A percentile compares a stretch with the other conserved stretches of the same genome.
phyloP scores from a whole-genome alignment of 2,113 vertebrate species.

The Platichthys flesus region DNA sequence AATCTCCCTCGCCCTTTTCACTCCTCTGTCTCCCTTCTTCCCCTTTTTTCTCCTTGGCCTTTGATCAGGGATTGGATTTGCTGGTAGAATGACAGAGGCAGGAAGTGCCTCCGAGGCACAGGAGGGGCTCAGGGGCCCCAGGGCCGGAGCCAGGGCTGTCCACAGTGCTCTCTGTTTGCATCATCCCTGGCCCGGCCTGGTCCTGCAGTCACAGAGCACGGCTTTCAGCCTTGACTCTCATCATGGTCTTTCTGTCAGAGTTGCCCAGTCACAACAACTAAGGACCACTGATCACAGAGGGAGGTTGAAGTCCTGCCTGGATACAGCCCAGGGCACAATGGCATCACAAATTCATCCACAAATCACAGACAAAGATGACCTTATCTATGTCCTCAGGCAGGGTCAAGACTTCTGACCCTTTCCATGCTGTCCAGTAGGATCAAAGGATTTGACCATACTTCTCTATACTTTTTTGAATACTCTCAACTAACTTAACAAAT shows the following conservation, averaged over 20 bases:
- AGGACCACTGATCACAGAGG: conserved; percentile 40
- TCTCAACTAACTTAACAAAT: conserved; percentile 10
- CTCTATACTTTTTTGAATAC: conserved; percentile 1
- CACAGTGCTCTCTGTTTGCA: conserved; percentile 74
- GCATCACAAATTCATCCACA: conserved; percentile 56
- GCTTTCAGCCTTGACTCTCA: conserved; percentile 73
- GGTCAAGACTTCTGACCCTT: conserved; percentile 47
- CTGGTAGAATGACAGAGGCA: conserved; percentile 77
- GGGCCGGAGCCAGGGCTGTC: conserved; percentile 54
- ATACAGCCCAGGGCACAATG: conserved; percentile 53
- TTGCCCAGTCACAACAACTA: conserved; percentile 65
- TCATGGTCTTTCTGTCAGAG: conserved; percentile 67
- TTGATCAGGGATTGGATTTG: conserved; percentile 81
- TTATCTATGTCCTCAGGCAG: conserved; percentile 45
- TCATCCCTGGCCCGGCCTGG: conserved; percentile 68
- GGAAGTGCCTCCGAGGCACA: conserved; percentile 75
- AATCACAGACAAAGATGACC: conserved; percentile 60
- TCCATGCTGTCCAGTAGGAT: conserved; percentile 31
- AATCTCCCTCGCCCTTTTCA: conserved; percentile 77
- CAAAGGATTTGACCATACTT: conserved; percentile 21
- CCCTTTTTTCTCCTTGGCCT: conserved; percentile 73
- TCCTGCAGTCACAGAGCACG: conserved; percentile 67
- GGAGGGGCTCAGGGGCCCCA: conserved; percentile 35
- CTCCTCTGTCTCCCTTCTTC: conserved; percentile 65
- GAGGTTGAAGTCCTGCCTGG: conserved; percentile 53